Percentiles rank a stretch among this genome's conserved stretches.
Evolutionary conservation across 2,113 vertebrate genomes (phyloP).

Genomic region (Murina feae): DNA sequence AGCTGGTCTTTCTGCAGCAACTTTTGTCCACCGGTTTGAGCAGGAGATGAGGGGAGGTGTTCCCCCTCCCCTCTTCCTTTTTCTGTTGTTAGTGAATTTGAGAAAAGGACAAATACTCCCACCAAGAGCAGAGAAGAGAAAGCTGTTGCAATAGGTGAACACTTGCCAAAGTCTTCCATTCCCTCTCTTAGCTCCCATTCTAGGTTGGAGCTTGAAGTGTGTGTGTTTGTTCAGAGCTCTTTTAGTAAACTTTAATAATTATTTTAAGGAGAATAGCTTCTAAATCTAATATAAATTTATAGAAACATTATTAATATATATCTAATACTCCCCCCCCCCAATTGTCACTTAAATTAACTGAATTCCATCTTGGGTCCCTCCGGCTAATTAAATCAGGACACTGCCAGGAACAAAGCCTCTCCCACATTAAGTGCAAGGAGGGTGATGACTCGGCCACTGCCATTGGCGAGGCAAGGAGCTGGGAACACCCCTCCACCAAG

Average conservation of each 20-base stretch:
- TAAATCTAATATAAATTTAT: constrained; percentile 11
- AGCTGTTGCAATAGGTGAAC: neutral
- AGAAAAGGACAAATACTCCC: neutral
- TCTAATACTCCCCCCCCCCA: neutral
- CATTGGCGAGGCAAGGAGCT: neutral
- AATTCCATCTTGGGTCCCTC: neutral
- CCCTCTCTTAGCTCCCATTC: neutral
- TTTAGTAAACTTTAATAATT: neutral
- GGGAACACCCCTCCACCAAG: neutral
- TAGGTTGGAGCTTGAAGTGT: neutral
- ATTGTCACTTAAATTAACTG: constrained; percentile 3
- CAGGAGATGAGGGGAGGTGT: neutral
- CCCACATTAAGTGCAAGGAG: neutral
- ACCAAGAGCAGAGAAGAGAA: neutral
- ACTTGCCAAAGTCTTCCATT: neutral
- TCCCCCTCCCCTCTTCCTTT: neutral
- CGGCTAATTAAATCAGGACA: constrained; percentile 30
- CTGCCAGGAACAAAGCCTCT: neutral
- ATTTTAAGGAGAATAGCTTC: neutral
- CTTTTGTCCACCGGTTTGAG: neutral
- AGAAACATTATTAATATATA: neutral
- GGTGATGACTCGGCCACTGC: neutral
- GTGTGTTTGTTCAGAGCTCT: constrained; percentile 11
- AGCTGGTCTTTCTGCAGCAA: neutral
- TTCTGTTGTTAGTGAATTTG: constrained; percentile 12